A percentile compares a stretch with the other conserved stretches of the same genome.
phyloP scores from a whole-genome alignment of 2,797 vertebrate genomes.

The Lepilemur septentrionalis region DNA sequence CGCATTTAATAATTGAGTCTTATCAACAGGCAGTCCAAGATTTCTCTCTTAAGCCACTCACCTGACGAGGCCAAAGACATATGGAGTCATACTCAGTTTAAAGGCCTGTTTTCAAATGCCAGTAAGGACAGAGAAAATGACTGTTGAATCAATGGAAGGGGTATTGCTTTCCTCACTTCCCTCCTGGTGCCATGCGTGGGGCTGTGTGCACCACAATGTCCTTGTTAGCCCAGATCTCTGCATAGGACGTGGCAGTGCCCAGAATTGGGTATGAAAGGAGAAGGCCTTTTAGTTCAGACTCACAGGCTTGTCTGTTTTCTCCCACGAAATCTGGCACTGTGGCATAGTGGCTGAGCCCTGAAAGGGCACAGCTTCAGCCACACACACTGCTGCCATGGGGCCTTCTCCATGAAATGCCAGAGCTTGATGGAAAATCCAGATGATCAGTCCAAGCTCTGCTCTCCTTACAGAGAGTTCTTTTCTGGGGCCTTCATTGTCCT shows the following conservation, averaged over 20 bases:
- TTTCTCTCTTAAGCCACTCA: not conserved
- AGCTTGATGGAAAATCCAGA: not conserved
- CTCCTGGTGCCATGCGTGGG: rapidly evolving
- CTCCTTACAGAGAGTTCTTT: not conserved
- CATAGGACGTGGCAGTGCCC: not conserved
- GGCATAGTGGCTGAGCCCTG: not conserved
- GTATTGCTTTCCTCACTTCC: not conserved
- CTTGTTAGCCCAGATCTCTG: not conserved
- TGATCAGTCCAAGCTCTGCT: not conserved
- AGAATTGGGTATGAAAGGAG: not conserved
- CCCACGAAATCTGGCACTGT: too few species aligned
- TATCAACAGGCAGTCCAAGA: not conserved
- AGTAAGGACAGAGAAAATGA: not conserved
- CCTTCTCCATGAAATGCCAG: not conserved
- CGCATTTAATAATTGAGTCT: not conserved
- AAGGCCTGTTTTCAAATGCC: not conserved
- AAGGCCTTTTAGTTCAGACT: not conserved
- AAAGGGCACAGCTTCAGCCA: not conserved
- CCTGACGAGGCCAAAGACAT: not conserved
- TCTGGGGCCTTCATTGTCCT: not conserved
- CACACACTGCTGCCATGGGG: not conserved
- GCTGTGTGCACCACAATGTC: rapidly evolving
- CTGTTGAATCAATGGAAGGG: rapidly evolving
- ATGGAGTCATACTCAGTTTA: not conserved
- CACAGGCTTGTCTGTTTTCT: not conserved